These are phyloP conservation scores for Nomada fucata DNA, from an alignment of 2,888 invertebrate genomes.

Conservation along the genomic window DNA sequence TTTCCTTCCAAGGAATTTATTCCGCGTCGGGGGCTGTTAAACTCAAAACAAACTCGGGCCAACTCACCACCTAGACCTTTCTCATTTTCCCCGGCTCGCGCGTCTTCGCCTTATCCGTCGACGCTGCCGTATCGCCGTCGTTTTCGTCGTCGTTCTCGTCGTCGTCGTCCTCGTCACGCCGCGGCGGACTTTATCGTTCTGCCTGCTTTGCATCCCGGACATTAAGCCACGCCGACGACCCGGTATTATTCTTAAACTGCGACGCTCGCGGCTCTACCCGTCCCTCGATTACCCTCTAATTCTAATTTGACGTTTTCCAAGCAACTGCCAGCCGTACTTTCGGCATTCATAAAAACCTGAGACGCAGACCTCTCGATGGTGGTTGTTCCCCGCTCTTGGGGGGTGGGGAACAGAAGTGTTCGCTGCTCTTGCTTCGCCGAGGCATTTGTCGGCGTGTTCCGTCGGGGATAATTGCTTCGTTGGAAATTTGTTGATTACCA, in stretches of 20 bases:
- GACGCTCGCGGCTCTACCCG: slow-evolving; percentile 39
- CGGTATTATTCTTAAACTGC: slow-evolving; percentile 70
- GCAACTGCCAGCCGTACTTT: slow-evolving; percentile 35
- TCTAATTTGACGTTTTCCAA: slow-evolving; percentile 66
- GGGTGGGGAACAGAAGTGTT: neutral
- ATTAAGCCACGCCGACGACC: slow-evolving; percentile 65
- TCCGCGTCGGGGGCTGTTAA: slow-evolving; percentile 77
- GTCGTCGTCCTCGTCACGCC: slow-evolving; percentile 56
- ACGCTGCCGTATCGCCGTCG: slow-evolving; percentile 26
- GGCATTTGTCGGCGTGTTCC: neutral
- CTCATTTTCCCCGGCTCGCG: slow-evolving; percentile 66
- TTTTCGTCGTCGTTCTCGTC: slow-evolving; percentile 36
- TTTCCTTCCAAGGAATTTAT: slow-evolving; percentile 81
- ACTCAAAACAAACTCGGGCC: slow-evolving; percentile 78
- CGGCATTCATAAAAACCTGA: slow-evolving; percentile 39
- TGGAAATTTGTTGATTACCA: slow-evolving; percentile 22
- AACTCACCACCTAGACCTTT: slow-evolving; percentile 38
- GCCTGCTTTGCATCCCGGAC: slow-evolving; percentile 71
- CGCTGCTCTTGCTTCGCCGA: neutral
- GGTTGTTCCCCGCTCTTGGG: slow-evolving; percentile 17
- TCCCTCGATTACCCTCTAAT: slow-evolving; percentile 69
- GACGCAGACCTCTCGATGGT: neutral
- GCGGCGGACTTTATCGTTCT: slow-evolving; percentile 69
- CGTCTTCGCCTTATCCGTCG: slow-evolving; percentile 63
- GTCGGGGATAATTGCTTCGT: neutral